These are phyloP conservation scores for Siniperca scherzeri DNA, from an alignment of 2,797 vertebrate genomes.

Conservation along the genomic window DNA sequence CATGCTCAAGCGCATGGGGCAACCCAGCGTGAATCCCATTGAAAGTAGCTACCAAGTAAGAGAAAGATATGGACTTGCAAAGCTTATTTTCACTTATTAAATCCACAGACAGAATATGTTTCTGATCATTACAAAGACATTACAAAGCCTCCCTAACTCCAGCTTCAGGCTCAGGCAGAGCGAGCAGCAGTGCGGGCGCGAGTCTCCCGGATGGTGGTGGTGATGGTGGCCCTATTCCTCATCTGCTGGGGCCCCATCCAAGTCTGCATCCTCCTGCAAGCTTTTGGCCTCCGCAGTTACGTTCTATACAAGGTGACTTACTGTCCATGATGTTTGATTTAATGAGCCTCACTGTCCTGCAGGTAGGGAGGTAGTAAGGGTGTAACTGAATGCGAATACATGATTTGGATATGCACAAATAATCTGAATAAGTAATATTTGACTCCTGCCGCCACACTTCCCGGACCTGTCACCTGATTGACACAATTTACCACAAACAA, in stretches of 20 bases:
- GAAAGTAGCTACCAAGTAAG: constrained; percentile 79
- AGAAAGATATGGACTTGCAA: background rate
- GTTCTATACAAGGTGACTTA: constrained; percentile 79
- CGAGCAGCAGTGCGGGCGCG: constrained; percentile 75
- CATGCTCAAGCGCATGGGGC: constrained; percentile 83
- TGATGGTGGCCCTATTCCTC: constrained; percentile 83
- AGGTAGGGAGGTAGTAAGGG: background rate
- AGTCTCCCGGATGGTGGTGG: constrained; percentile 85
- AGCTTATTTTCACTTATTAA: background rate
- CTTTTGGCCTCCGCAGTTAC: constrained; percentile 79
- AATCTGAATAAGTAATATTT: background rate
- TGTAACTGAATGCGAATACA: background rate
- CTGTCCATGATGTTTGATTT: background rate
- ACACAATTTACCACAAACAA: background rate
- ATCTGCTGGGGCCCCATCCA: constrained; percentile 85
- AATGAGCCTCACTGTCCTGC: background rate
- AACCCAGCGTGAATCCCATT: constrained; percentile 73
- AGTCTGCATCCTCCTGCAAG: constrained; percentile 84
- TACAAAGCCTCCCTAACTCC: background rate
- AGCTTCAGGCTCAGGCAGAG: constrained; percentile 79
- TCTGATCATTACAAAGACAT: background rate
- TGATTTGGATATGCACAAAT: background rate
- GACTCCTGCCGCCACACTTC: accelerated
- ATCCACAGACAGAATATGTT: background rate
- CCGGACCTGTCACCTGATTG: background rate